phyloP scores from a whole-genome alignment of 2,113 vertebrate species.

The Chionomys nivalis region DNA sequence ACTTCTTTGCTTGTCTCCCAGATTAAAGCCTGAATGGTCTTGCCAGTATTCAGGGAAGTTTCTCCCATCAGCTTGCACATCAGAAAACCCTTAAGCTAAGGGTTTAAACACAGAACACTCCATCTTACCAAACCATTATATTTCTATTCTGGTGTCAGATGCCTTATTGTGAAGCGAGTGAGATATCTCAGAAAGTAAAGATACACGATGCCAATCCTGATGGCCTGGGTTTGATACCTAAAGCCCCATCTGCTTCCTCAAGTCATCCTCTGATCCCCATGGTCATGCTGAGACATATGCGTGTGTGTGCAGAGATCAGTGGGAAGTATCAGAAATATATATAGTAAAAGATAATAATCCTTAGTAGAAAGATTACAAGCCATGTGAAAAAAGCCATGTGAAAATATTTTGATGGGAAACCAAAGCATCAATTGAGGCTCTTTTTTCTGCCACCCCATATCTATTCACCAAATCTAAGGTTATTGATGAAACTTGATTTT shows the following conservation, averaged over 20 bases:
- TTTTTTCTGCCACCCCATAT: neutral
- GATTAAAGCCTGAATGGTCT: neutral
- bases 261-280: too few relatives aligned
- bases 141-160: neutral
- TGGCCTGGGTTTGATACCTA: neutral
- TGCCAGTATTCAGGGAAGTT: neutral
- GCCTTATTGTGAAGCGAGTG: neutral
- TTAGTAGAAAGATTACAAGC: neutral
- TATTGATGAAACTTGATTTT: neutral
- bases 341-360: neutral
- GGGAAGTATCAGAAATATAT: neutral
- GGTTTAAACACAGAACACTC: neutral
- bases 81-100: neutral
- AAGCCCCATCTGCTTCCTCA: neutral
- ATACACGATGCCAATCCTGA: neutral
- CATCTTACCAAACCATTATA: neutral
- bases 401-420: neutral
- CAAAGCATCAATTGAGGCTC: neutral
- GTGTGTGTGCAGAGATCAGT: neutral
- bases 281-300: neutral
- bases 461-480: neutral
- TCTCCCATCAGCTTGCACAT: neutral
- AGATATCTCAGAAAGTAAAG: neutral
- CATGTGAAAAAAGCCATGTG: too few relatives aligned
- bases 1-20: neutral